These are phyloP conservation scores for Phalanger gymnotis DNA, from an alignment of 2,797 vertebrate species.

Conservation along the genomic window DNA sequence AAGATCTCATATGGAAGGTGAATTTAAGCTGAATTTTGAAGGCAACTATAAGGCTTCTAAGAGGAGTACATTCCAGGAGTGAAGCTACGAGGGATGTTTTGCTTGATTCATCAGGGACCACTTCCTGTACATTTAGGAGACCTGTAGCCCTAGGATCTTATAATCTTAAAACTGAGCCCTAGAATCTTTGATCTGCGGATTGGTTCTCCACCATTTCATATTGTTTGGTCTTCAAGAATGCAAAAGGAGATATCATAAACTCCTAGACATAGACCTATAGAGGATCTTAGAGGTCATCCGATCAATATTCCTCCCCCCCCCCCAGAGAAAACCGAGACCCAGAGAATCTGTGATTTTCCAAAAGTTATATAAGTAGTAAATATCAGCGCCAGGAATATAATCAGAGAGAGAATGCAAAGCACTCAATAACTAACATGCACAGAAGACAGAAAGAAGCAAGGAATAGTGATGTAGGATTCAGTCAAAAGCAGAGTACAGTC, in stretches of 20 bases:
- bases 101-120: not conserved
- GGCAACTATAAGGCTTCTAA: too few relatives aligned
- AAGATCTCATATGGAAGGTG: not conserved
- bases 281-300: not conserved
- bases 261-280: not conserved
- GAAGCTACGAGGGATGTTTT: not conserved
- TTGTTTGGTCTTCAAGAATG: slow-evolving; percentile 63
- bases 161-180: not conserved
- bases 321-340: not conserved
- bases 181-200: not conserved
- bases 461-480: not conserved
- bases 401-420: too few relatives aligned
- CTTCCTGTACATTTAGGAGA: not conserved
- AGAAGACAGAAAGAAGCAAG: not conserved
- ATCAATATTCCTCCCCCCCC: not conserved
- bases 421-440: not conserved
- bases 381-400: not conserved
- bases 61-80: not conserved
- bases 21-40: not conserved
- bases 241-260: slow-evolving; percentile 70
- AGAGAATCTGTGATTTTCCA: not conserved
- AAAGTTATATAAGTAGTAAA: not conserved
- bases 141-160: not conserved
- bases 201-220: slow-evolving; percentile 49
- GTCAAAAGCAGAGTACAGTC: not conserved